phyloP scores from a whole-genome alignment of 2,113 vertebrate genomes.

The Formicarius rufipectus region DNA sequence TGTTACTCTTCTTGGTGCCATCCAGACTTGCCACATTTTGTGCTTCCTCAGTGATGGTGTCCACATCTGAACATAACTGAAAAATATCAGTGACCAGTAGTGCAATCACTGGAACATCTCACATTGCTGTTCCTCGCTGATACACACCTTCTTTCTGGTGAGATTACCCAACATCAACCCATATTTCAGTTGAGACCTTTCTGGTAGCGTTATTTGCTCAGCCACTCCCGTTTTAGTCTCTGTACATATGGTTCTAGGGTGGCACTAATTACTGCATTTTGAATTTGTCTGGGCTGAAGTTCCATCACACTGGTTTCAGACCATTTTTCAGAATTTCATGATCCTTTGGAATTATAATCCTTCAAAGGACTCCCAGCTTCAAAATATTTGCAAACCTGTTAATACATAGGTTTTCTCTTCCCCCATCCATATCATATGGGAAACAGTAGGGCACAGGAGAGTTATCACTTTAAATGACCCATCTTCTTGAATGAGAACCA shows the following conservation, averaged over 20 bases:
- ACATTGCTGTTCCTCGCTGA: neutral
- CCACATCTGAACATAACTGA: neutral
- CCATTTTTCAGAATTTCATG: neutral
- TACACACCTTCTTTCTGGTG: fast-evolving
- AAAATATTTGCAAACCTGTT: neutral
- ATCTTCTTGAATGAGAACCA: neutral
- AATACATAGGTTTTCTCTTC: neutral
- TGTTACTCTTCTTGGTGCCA: neutral
- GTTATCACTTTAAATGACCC: neutral
- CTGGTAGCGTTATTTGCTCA: neutral
- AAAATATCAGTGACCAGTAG: neutral
- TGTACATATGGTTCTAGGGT: neutral
- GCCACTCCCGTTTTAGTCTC: neutral
- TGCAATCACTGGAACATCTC: neutral
- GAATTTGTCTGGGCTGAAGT: neutral
- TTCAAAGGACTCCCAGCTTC: neutral
- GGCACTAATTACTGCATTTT: neutral
- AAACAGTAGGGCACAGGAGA: neutral
- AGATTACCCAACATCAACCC: neutral
- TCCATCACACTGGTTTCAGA: neutral
- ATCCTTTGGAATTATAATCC: neutral
- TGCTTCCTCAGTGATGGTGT: neutral
- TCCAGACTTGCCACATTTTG: neutral
- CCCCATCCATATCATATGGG: neutral
- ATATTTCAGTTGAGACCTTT: neutral